These are phyloP conservation scores for Spatulosminthurus flaviceps DNA, from an alignment of 2,888 invertebrate genomes.

Conservation along the genomic window DNA sequence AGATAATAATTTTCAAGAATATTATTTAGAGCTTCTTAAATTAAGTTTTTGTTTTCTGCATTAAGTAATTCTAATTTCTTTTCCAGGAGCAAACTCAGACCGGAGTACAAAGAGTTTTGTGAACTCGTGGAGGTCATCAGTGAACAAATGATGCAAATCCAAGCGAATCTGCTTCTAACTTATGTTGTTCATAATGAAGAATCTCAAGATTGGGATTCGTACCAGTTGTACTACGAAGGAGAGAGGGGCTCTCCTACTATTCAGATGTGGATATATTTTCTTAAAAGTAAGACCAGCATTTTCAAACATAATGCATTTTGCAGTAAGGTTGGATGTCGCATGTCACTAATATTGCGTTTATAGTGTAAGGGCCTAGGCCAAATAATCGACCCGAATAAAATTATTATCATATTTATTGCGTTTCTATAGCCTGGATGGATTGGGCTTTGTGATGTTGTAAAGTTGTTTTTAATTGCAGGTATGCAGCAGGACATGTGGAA, in stretches of 20 bases:
- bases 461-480: constrained; percentile 70
- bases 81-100: constrained; percentile 59
- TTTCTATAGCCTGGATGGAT: no score
- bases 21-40: no score
- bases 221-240: constrained; percentile 74
- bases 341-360: no score
- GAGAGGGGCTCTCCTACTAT: constrained; percentile 82
- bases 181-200: constrained; percentile 86
- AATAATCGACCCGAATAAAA: no score
- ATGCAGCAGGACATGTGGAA: constrained; percentile 84
- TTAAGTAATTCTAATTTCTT: neutral
- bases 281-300: constrained; percentile 72
- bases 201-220: constrained; percentile 78
- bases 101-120: constrained; percentile 61
- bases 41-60: neutral
- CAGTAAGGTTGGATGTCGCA: no score
- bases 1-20: constrained; percentile 36
- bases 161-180: constrained; percentile 79
- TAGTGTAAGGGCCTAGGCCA: no score
- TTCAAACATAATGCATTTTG: no score
- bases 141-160: constrained; percentile 81
- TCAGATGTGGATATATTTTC: constrained; percentile 90
- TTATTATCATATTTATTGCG: no score
- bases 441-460: no score
- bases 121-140: constrained; percentile 81